These are phyloP conservation scores for Danio albolineatus DNA, from an alignment of 2,797 vertebrate genomes.

Conservation along the genomic window DNA sequence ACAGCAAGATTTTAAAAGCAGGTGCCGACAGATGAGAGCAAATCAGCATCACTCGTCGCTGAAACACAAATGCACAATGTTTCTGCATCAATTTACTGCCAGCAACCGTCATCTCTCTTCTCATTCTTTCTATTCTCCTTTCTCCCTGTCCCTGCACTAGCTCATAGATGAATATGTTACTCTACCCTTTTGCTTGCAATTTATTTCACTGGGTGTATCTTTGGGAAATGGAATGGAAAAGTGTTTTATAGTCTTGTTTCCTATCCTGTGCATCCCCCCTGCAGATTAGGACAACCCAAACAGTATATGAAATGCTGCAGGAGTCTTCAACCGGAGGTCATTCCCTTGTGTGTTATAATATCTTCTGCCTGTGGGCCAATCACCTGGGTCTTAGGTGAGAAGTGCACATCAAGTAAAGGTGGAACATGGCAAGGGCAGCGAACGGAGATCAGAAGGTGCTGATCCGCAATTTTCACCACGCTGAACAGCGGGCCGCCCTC, in stretches of 20 bases:
- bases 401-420: constrained; percentile 47
- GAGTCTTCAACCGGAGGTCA: constrained; percentile 56
- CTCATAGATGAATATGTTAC: constrained; percentile 70
- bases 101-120: constrained; percentile 64
- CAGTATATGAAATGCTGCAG: constrained; percentile 67
- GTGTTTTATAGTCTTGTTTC: constrained; percentile 64
- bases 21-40: constrained; percentile 67
- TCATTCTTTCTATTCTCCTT: constrained; percentile 59
- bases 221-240: constrained; percentile 80
- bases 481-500: constrained; percentile 40
- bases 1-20: constrained; percentile 56
- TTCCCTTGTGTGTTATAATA: constrained; percentile 66
- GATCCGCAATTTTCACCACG: constrained; percentile 56
- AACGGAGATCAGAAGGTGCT: constrained; percentile 49
- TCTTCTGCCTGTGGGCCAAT: constrained; percentile 65
- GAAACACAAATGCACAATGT: constrained; percentile 67
- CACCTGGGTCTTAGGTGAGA: constrained; percentile 61
- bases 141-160: constrained; percentile 66
- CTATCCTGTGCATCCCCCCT: constrained; percentile 35
- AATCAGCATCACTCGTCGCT: constrained; percentile 61
- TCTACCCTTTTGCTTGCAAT: constrained; percentile 65
- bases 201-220: constrained; percentile 74
- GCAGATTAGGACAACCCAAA: constrained; percentile 72
- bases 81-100: constrained; percentile 71
- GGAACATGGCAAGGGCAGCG: constrained; percentile 50